Base-by-base conservation (phyloP, 2,113 vertebrate species). In the Paramisgurnus dabryanus region DNA sequence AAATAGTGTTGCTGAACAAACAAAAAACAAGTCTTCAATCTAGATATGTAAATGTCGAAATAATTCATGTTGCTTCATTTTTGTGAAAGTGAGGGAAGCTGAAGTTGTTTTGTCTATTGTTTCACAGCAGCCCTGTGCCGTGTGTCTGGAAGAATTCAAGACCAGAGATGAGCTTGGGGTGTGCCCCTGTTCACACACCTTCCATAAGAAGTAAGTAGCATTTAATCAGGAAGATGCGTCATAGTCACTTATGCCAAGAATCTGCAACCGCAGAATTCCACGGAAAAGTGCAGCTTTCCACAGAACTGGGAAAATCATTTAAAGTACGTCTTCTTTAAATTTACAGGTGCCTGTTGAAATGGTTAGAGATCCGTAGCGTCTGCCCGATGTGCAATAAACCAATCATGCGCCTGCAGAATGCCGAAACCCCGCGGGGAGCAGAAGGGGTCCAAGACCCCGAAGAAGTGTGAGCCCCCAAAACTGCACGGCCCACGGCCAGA, bases 351-450 rank as follows among this genome's bases (percentile, higher is more conserved):
- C 90, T 95, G 86, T 87, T 93, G 41, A 95, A 95, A 81, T 94
- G 94, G 94, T 88, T 94, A 84, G 94, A 95, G 89, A 94, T 95
- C 80, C 93, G 93, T 82, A 95, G 93, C 53, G 92, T 93, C 76
- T 95, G 94, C 79, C 94, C 93, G 15, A 94, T 93, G 94, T 95
- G 94, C 72, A 95, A 94, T 90, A 94, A 94, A 65, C 93, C 92
- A 78, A 94, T 94, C 86, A 89, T 92, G 71, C 88, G 93, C 81
- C 88, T 94, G 43, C 91, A 93, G 88, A 86, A 87, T 13, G 90
- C 91, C 7, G 92, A 92, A 0, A 55, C 89, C 47, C 87, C 90
- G 3, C 92, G 91, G 80, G 91, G 91, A 6, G 88, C 91, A 0
- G 93, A 94, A 82, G 91, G 89, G 4, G 91, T 91, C 5, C 87